Evolutionary conservation across 2,113 vertebrate genomes (phyloP).

Genomic region (Zosterops japonicus): DNA sequence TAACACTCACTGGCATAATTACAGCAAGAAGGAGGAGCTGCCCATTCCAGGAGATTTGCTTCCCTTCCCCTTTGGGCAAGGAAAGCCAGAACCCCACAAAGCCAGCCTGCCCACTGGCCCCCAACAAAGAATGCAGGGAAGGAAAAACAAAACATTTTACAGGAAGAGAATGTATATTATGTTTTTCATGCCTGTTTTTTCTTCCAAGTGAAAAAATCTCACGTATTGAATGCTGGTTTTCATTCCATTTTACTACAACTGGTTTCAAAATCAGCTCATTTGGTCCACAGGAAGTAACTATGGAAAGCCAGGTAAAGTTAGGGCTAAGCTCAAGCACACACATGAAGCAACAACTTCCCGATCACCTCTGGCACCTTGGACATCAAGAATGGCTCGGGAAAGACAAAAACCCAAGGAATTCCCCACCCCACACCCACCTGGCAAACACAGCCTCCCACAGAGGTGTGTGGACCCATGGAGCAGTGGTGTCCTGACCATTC

Average conservation of each 20-base stretch:
- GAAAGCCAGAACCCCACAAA: neutral
- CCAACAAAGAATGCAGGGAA: neutral
- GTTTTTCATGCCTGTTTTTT: neutral
- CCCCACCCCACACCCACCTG: neutral
- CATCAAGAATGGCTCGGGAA: too few relatives aligned
- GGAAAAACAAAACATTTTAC: neutral
- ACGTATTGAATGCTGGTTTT: neutral
- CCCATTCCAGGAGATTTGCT: neutral
- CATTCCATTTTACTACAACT: neutral
- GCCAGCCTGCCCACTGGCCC: neutral
- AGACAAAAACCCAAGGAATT: neutral
- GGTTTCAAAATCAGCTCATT: neutral
- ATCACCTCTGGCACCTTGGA: rapidly evolving
- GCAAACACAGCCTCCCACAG: neutral
- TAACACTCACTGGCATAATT: neutral
- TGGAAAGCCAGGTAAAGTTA: neutral
- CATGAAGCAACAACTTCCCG: neutral
- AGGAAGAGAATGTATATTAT: rapidly evolving
- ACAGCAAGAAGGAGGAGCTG: neutral
- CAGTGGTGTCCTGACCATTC: neutral
- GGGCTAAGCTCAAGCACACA: rapidly evolving
- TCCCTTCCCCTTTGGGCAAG: neutral
- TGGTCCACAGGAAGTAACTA: neutral
- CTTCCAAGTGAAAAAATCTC: neutral
- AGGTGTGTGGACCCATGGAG: rapidly evolving